phyloP scores from a whole-genome alignment of 2,113 vertebrate species.

The Columbina picui region DNA sequence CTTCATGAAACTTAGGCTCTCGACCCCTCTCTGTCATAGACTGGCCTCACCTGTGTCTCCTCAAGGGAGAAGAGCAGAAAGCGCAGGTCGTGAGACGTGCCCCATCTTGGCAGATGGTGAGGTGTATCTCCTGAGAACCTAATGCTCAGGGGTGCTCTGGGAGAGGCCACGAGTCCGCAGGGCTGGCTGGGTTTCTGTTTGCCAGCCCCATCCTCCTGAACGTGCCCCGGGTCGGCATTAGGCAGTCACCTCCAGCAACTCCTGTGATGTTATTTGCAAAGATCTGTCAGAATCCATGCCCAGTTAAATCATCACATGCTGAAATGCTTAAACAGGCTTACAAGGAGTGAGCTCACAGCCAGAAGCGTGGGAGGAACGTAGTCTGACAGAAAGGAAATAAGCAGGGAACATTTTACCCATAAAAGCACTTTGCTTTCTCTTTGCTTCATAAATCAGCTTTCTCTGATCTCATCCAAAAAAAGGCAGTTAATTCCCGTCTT shows the following conservation, averaged over 20 bases:
- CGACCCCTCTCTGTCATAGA: fast-evolving
- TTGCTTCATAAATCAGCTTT: constrained; percentile 69
- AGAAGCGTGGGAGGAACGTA: constrained; percentile 69
- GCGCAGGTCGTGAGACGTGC: neutral
- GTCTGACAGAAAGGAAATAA: constrained; percentile 71
- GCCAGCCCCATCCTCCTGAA: neutral
- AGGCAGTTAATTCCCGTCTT: constrained; percentile 56
- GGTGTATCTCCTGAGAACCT: neutral
- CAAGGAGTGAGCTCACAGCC: constrained; percentile 43
- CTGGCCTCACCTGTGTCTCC: neutral
- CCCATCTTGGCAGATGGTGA: fast-evolving
- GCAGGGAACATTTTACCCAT: constrained; percentile 72
- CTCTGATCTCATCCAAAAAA: constrained; percentile 69
- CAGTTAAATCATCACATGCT: constrained; percentile 64
- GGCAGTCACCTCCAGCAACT: constrained; percentile 55
- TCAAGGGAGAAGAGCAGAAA: neutral
- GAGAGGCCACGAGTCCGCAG: neutral
- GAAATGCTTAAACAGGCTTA: constrained; percentile 62
- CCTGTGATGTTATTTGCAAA: constrained; percentile 51
- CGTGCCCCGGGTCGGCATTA: neutral
- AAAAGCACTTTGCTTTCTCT: constrained; percentile 70
- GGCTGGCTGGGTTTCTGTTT: neutral
- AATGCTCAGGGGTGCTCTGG: neutral
- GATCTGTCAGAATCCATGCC: constrained; percentile 50
- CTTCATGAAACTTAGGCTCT: neutral